Evolutionary conservation across 2,797 vertebrate species (phyloP).

Genomic region (Corythornis leucogaster): DNA sequence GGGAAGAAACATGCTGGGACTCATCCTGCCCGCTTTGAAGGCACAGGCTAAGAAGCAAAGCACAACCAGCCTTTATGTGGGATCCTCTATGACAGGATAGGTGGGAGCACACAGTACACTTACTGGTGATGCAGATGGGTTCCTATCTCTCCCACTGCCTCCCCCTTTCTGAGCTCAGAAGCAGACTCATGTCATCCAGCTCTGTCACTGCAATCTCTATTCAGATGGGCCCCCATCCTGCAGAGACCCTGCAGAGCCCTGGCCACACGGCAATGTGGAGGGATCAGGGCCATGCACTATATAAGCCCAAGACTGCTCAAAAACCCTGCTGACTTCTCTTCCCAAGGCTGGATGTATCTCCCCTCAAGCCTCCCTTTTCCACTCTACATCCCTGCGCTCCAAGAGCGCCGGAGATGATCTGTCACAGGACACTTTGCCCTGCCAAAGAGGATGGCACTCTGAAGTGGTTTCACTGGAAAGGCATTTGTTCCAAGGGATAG

Average conservation of each 20-base stretch:
- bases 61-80: neutral
- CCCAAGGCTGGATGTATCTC: neutral
- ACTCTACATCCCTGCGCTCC: rapidly evolving
- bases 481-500: neutral
- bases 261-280: neutral
- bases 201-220: neutral
- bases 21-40: neutral
- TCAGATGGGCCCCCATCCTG: neutral
- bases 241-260: neutral
- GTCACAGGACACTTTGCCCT: neutral
- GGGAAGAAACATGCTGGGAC: neutral
- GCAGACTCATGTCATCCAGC: neutral
- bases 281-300: neutral
- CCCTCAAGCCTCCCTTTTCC: neutral
- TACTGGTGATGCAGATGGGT: neutral
- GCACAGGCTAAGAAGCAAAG: neutral
- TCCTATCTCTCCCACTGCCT: neutral
- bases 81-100: neutral
- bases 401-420: rapidly evolving
- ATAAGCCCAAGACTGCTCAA: neutral
- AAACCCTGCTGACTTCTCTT: neutral
- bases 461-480: neutral
- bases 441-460: neutral
- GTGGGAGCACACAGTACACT: neutral
- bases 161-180: neutral